Conservation (phyloP, 2,888 invertebrate species). For the Crepidodera aurea region DNA sequence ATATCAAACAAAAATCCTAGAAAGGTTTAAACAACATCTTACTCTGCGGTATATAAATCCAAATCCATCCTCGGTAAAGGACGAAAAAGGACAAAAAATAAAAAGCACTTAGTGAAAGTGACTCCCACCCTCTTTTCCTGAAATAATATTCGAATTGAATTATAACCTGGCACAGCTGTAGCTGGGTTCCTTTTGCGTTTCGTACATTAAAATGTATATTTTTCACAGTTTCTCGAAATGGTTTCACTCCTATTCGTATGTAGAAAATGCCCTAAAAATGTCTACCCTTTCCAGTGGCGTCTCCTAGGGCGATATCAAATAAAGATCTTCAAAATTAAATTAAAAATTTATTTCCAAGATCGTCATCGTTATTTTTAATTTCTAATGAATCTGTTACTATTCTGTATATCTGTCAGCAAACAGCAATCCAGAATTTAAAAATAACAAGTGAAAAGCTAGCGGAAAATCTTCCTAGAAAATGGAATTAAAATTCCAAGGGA, state of each 20-base stretch:
- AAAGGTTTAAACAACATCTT: no score
- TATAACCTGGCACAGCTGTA: constrained; percentile 21
- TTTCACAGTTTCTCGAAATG: not conserved
- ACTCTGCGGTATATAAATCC: not conserved
- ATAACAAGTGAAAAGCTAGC: no score
- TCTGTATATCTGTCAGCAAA: no score
- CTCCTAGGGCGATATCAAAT: not conserved
- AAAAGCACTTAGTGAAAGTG: constrained; percentile 25
- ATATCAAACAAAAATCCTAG: no score
- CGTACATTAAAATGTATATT: constrained; percentile 22
- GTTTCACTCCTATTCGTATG: not conserved
- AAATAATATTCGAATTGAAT: constrained; percentile 26
- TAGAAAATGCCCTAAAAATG: not conserved
- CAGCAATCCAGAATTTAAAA: no score
- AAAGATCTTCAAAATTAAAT: no score
- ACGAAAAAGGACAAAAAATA: constrained; percentile 22
- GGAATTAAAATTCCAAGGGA: no score
- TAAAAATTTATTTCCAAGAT: no score
- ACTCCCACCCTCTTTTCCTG: constrained; percentile 9
- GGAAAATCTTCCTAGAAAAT: no score
- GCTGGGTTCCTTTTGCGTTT: not conserved
- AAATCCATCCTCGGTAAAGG: not conserved
- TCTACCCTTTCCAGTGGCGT: not conserved
- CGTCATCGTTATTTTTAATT: no score
- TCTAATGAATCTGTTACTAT: no score